A percentile compares a stretch with the other conserved stretches of the same genome.
phyloP scores from a whole-genome alignment of 2,113 vertebrate species.

The Microcebus jonahi region DNA sequence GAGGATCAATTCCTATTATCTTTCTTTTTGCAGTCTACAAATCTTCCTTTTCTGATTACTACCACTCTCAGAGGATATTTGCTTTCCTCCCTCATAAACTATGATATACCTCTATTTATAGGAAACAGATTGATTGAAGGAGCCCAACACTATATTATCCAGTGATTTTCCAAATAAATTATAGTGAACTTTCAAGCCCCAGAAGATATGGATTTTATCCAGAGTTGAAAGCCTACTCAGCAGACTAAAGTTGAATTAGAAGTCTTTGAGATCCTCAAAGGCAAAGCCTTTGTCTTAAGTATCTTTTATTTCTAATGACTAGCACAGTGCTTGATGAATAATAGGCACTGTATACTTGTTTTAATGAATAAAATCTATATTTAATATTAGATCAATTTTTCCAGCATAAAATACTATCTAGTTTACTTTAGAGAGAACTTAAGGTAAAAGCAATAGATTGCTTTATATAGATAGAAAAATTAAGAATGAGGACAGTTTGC shows the following conservation, averaged over 20 bases:
- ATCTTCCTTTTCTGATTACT: not conserved
- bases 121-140: not conserved
- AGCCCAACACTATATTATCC: not conserved
- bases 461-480: not conserved
- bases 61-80: not conserved
- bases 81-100: not conserved
- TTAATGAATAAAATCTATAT: not conserved
- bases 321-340: not conserved
- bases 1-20: not conserved
- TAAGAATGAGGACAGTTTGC: not conserved
- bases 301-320: not conserved
- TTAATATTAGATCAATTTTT: not conserved
- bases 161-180: not conserved
- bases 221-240: not conserved
- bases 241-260: not conserved
- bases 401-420: not conserved
- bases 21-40: not conserved
- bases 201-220: not conserved
- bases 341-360: not conserved
- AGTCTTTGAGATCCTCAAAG: not conserved
- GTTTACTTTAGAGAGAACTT: not conserved
- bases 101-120: not conserved
- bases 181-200: not conserved
- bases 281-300: not conserved
- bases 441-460: not conserved